phyloP scores from a whole-genome alignment of 2,113 vertebrate species.

The Pelvicachromis taeniatus region DNA sequence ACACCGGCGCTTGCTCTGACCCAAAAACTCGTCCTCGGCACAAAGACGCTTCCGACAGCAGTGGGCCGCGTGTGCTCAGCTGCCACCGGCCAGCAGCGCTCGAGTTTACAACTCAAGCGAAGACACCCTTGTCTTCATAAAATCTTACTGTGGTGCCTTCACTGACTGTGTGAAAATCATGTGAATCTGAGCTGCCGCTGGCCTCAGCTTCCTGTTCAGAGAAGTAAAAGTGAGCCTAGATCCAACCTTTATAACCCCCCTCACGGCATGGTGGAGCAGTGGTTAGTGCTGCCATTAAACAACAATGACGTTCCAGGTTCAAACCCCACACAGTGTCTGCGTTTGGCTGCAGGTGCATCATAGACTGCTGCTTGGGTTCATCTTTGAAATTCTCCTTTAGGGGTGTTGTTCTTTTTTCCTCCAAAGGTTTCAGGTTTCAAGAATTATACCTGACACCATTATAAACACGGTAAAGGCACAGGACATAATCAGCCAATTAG shows the following conservation, averaged over 20 bases:
- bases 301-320: neutral
- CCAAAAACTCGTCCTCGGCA: constrained; percentile 42
- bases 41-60: constrained; percentile 21
- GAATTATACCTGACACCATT: neutral
- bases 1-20: constrained; percentile 26
- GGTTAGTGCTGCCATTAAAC: neutral
- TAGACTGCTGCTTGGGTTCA: neutral
- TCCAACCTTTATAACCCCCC: neutral
- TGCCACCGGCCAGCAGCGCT: neutral
- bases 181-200: neutral
- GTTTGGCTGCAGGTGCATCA: neutral
- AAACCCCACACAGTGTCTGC: neutral
- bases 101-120: neutral
- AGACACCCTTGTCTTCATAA: neutral
- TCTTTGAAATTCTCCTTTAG: neutral
- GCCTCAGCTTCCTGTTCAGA: neutral
- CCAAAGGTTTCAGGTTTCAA: neutral
- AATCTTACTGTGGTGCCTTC: neutral
- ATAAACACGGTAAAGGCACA: neutral
- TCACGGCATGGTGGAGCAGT: neutral
- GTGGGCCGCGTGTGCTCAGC: neutral
- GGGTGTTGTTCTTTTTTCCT: neutral
- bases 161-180: neutral
- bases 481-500: neutral
- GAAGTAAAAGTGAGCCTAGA: neutral